A percentile compares a stretch with the other conserved stretches of the same genome.
Evolutionary conservation across 2,797 vertebrate species (phyloP).

Genomic region (Vipera ursinii): DNA sequence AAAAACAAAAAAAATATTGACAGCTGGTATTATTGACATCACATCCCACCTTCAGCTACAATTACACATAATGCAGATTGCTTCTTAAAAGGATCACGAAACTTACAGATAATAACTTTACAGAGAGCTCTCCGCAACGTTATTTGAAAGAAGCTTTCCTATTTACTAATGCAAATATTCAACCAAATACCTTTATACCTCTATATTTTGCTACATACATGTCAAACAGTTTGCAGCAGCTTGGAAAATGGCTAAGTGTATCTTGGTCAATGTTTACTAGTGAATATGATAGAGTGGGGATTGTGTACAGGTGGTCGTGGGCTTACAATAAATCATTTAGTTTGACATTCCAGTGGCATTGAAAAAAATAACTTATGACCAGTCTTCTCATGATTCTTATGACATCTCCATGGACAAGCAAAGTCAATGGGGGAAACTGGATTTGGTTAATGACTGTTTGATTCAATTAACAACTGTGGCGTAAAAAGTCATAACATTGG

Average conservation of each 20-base stretch:
- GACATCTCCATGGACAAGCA: no score
- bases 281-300: not conserved
- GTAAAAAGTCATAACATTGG: not conserved
- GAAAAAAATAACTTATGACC: not conserved
- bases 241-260: not conserved
- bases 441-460: no score
- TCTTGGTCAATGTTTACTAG: not conserved
- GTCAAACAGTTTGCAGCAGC: not conserved
- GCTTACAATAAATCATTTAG: not conserved
- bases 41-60: not conserved
- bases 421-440: no score
- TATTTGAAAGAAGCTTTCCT: slow-evolving; percentile 44
- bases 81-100: slow-evolving; percentile 50
- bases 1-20: slow-evolving; percentile 12
- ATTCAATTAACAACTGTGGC: not conserved
- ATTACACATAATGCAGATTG: slow-evolving; percentile 24
- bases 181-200: not conserved
- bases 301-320: not conserved
- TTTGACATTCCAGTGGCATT: not conserved
- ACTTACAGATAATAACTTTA: slow-evolving; percentile 44
- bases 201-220: not conserved
- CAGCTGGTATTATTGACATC: not conserved
- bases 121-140: slow-evolving; percentile 43
- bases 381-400: no score
- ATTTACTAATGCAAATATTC: not conserved